Conservation (phyloP, 2,797 vertebrate species). For the Coregonus ussuriensis region DNA sequence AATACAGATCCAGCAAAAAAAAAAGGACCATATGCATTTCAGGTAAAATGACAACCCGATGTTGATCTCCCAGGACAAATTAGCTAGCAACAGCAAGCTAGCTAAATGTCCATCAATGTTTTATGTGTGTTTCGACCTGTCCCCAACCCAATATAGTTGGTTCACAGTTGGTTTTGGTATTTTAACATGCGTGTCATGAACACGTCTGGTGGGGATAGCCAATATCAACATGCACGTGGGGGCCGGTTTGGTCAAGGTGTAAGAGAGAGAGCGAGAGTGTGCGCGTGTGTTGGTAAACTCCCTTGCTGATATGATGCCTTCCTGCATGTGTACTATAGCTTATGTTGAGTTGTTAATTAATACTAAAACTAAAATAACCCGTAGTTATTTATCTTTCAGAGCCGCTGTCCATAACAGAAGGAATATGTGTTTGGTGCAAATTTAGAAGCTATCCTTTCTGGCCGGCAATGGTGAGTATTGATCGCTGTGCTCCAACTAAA, state of each 20-base stretch:
- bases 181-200: no score
- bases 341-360: not conserved
- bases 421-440: slow-evolving; percentile 90
- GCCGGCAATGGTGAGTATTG: slow-evolving; percentile 87
- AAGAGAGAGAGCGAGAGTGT: not conserved
- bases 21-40: no score
- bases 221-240: no score
- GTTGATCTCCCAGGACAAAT: no score
- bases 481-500: not conserved
- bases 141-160: no score
- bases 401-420: slow-evolving; percentile 76
- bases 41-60: no score
- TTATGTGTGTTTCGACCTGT: no score
- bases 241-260: not conserved
- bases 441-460: slow-evolving; percentile 85
- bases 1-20: no score
- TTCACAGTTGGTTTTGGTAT: no score
- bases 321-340: not conserved
- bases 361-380: not conserved
- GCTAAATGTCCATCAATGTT: no score
- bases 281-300: not conserved
- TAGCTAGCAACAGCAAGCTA: no score
- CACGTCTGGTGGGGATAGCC: no score
- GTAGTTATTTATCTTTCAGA: slow-evolving; percentile 65
- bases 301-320: not conserved